phyloP scores from a whole-genome alignment of 2,113 vertebrate genomes.

The Daubentonia madagascariensis region DNA sequence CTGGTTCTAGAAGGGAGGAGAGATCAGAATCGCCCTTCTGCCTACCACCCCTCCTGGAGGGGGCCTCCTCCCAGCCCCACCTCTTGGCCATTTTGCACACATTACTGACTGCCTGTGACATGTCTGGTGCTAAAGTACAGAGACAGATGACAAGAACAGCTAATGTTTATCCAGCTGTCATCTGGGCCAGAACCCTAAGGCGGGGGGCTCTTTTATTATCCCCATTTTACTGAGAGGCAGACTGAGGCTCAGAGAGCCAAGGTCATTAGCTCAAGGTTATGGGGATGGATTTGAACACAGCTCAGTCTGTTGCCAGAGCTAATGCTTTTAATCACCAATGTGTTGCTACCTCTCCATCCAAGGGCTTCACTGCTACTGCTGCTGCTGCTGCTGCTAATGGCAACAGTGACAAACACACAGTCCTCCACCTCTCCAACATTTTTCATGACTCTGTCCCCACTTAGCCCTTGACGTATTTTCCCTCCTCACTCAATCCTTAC shows the following conservation, averaged over 20 bases:
- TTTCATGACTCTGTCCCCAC: not conserved
- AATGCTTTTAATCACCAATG: not conserved
- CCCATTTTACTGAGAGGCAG: not conserved
- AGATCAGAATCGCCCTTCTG: not conserved
- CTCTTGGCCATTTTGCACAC: not conserved
- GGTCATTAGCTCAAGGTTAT: not conserved
- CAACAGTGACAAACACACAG: not conserved
- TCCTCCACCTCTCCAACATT: not conserved
- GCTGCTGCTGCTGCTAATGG: not conserved
- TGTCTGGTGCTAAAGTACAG: not conserved
- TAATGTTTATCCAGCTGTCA: not conserved
- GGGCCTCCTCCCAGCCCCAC: not conserved
- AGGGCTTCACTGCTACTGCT: not conserved
- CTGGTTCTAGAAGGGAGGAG: not conserved
- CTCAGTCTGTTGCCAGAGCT: not conserved
- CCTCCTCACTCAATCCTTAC: not conserved
- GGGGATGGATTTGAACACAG: not conserved
- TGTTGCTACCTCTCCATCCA: not conserved
- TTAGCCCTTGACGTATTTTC: not conserved
- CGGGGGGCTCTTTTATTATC: not conserved
- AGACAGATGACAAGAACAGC: accelerated
- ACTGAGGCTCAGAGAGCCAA: not conserved
- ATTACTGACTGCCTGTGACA: accelerated
- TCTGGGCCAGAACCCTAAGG: not conserved
- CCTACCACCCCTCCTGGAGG: not conserved